Evolutionary conservation across 2,797 vertebrate genomes (phyloP).

Genomic region (Phrynocephalus forsythii): DNA sequence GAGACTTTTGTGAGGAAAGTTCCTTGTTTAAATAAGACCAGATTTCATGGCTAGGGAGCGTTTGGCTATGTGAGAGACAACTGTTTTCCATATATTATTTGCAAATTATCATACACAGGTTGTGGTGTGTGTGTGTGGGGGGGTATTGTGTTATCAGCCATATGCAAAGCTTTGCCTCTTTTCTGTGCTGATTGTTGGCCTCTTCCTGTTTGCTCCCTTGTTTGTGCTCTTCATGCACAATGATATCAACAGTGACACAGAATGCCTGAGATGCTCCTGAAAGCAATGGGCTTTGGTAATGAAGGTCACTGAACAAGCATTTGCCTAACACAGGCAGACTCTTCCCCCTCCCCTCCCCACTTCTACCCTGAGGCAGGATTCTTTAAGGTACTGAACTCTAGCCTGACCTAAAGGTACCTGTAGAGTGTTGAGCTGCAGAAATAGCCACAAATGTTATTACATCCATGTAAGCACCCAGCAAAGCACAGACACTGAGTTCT

Average conservation of each 20-base stretch:
- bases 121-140: not conserved
- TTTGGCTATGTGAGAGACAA: not conserved
- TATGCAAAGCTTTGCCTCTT: not conserved
- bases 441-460: not conserved
- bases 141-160: not conserved
- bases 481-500: not conserved
- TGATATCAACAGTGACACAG: constrained; percentile 25
- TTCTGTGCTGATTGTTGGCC: constrained; percentile 1
- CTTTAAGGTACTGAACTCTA: constrained; percentile 13
- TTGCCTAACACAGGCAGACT: constrained; percentile 18
- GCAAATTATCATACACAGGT: not conserved
- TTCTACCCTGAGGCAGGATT: constrained; percentile 23
- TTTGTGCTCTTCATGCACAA: constrained; percentile 19
- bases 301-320: constrained; percentile 40
- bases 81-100: not conserved
- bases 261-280: constrained; percentile 34
- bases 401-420: constrained; percentile 28
- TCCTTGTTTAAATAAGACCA: not conserved
- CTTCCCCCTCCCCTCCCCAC: not conserved
- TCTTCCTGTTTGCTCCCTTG: constrained; percentile 1
- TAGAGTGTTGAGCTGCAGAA: constrained; percentile 3
- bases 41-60: not conserved
- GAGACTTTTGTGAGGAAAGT: not conserved
- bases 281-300: constrained; percentile 32
- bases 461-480: not conserved